Base-by-base conservation (phyloP, 2,888 invertebrate genomes). In the Callyntrura sp. region DNA sequence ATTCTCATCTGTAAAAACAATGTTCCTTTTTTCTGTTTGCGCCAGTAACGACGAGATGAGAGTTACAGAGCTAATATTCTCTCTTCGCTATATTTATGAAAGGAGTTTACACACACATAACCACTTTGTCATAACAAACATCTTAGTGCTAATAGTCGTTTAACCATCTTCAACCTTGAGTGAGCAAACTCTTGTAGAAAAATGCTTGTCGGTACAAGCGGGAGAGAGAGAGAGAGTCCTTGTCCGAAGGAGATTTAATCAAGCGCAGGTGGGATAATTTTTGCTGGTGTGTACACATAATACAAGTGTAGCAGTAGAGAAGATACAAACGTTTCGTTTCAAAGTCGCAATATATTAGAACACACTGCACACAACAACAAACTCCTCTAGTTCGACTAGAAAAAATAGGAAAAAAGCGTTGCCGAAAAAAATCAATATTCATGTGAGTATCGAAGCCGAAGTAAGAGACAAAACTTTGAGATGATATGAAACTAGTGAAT, bases 1-100 rank as follows among this genome's bases (percentile, higher is more conserved):
- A 82, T 82, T 70, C 73, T 43, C 23, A 28, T 81, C 57, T 73
- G 28, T 28, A 48, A 85, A 85, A 20, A 45, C 45, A 70, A 17
- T 6, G 14, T 35, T 65, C 6, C 23, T 14, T 51, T 62, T 20
- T 23, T 23, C 60, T 62, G 60, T 62, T 57, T 5, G n/a, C 17
- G 14, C 17, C 23, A 65, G 12, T 6, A 35, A 35, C 35, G 35
- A 65, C 14, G 25, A 9, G 12, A 25, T 4, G 70, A 14, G 20
- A 48, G n/a, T n/a, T n/a, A n/a, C n/a, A 73, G n/a, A 73, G 35
- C 35, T 14, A 65, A 35, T 35, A 28, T 65, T 65, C 14, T 1
- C 14, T 65, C n/a, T n/a, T n/a, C n/a, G 1, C 35, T 65, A 6
- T 65, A 6, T 65, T 65, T 17, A 65, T 65, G 1, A 65, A 65